These are phyloP conservation scores for Lepas anatifera DNA, from an alignment of 2,888 invertebrate genomes.

Conservation along the genomic window DNA sequence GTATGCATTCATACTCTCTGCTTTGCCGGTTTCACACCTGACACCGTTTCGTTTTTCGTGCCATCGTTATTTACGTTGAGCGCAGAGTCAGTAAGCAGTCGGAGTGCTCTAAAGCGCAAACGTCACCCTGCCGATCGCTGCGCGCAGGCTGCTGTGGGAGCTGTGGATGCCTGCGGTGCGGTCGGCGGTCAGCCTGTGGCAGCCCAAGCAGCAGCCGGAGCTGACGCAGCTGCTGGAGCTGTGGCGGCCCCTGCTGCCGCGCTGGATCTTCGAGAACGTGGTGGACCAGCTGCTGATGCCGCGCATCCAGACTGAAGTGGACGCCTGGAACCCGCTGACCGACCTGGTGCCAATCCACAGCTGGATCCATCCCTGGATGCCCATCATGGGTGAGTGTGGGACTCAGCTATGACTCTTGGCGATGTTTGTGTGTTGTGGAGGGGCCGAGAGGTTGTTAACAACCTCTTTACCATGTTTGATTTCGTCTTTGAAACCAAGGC, in stretches of 20 bases:
- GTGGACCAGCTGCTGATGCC: conserved; percentile 73
- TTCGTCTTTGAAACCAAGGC: no score
- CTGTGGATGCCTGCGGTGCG: conserved; percentile 76
- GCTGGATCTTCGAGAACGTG: conserved; percentile 69
- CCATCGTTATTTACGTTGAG: no score
- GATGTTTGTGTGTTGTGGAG: neutral
- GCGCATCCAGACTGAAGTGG: conserved; percentile 52
- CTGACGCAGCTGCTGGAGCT: conserved; percentile 50
- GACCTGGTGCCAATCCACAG: conserved; percentile 91
- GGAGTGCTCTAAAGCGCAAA: no score
- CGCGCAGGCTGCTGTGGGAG: conserved; percentile 77
- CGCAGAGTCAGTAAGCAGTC: no score
- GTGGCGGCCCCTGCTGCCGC: conserved; percentile 69
- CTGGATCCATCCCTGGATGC: conserved; percentile 96
- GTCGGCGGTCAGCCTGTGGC: conserved; percentile 52
- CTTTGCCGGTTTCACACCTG: no score
- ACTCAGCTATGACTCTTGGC: neutral
- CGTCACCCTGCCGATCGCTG: no score
- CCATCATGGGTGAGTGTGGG: conserved; percentile 50
- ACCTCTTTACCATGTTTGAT: no score
- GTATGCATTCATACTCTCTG: no score
- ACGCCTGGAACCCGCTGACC: conserved; percentile 87
- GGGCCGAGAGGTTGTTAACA: no score
- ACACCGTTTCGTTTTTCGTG: no score
- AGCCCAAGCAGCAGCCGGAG: conserved; percentile 23